Evolutionary conservation across 1,140 invertebrate genomes (phyloP).

Genomic region (Panagrolaimus sp.): DNA sequence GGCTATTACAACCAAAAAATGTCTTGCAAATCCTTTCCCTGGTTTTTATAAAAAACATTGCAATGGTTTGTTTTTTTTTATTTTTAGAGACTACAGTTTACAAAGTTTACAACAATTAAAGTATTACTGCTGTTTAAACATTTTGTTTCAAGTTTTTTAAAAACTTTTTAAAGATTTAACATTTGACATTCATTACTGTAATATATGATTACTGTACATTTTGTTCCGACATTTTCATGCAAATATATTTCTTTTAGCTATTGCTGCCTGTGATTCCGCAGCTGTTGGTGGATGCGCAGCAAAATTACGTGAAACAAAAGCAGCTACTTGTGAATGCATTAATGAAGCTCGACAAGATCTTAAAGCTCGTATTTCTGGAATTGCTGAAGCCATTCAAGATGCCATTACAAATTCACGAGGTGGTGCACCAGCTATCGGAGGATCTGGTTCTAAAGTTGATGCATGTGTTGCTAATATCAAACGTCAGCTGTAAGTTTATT

Average conservation of each 20-base stretch:
- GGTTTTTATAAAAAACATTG: slow-evolving; percentile 47
- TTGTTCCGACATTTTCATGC: too few species aligned
- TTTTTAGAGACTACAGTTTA: too few species aligned
- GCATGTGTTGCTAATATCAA: slow-evolving; percentile 56
- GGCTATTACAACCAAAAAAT: slow-evolving; percentile 42
- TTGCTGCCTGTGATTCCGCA: slow-evolving; percentile 41
- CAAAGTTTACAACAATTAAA: not conserved
- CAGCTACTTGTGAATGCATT: slow-evolving; percentile 54
- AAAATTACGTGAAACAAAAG: slow-evolving; percentile 36
- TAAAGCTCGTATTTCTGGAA: slow-evolving; percentile 52
- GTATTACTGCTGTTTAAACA: too few species aligned
- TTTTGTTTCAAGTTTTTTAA: too few species aligned
- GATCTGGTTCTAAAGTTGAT: slow-evolving; percentile 47
- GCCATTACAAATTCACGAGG: slow-evolving; percentile 29
- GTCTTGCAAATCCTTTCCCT: slow-evolving; percentile 48
- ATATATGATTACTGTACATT: too few species aligned
- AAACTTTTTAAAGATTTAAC: too few species aligned
- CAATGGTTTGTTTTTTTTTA: not conserved
- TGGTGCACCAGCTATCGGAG: slow-evolving; percentile 24
- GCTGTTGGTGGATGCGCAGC: slow-evolving; percentile 30
- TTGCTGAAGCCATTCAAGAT: slow-evolving; percentile 54
- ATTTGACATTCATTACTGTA: too few species aligned
- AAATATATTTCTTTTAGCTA: slow-evolving; percentile 32
- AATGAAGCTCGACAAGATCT: slow-evolving; percentile 54
- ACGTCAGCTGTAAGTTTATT: slow-evolving; percentile 49